Conservation (phyloP, 2,113 vertebrate genomes). For the Prunella himalayana region DNA sequence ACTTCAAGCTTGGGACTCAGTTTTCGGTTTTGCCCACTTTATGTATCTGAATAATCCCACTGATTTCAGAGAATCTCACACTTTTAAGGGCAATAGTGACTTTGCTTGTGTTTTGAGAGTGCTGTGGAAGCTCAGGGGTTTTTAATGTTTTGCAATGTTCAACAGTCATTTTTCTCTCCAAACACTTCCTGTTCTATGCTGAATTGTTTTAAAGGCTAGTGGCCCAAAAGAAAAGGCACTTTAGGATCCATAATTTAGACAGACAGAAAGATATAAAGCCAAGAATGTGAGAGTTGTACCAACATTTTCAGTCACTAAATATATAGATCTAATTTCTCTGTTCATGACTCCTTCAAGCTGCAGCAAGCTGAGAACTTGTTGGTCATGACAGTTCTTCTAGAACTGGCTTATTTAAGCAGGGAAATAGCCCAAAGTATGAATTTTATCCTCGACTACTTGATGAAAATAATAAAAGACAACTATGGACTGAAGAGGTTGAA, state of each 20-base stretch:
- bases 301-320: background rate
- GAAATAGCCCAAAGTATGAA: background rate
- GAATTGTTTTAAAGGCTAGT: background rate
- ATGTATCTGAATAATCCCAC: background rate
- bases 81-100: background rate
- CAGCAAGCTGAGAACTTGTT: background rate
- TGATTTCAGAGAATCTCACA: background rate
- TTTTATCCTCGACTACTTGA: background rate
- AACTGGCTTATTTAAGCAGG: background rate
- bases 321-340: background rate
- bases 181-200: background rate
- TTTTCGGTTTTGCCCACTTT: background rate
- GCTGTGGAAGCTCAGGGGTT: background rate
- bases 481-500: background rate
- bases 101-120: background rate
- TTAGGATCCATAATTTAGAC: background rate
- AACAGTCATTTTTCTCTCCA: background rate
- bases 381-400: background rate
- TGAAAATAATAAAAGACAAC: background rate
- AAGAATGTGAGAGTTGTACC: background rate
- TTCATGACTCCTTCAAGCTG: background rate
- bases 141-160: background rate
- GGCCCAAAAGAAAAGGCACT: background rate
- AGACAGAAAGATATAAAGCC: background rate
- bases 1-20: background rate